Percentiles rank a stretch among this genome's conserved stretches.
These are phyloP conservation scores for Drosophila setifemur DNA, from an alignment of 1,140 invertebrate species.

Conservation along the genomic window DNA sequence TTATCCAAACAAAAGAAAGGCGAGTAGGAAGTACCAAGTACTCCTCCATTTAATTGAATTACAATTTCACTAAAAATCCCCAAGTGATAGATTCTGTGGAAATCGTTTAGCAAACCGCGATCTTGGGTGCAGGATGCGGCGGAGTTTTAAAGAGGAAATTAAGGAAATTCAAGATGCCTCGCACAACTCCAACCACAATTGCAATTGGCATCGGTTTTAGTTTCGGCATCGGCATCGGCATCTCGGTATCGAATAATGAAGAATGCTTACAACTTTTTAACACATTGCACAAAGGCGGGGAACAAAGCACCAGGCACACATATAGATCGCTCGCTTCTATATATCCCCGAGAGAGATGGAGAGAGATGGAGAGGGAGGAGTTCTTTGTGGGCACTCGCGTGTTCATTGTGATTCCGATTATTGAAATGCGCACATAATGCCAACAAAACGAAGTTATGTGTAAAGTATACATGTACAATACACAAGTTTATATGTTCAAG, in stretches of 20 bases:
- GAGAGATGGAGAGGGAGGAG: not conserved
- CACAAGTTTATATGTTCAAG: conserved; percentile 70
- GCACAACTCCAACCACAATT: conserved; percentile 16
- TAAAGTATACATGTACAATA: conserved; percentile 77
- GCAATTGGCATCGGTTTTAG: conserved; percentile 27
- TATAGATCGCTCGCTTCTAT: too few species aligned
- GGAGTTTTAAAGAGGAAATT: not conserved
- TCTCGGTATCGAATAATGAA: conserved; percentile 6
- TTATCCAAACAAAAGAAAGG: conserved; percentile 49
- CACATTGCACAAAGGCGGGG: conserved; percentile 66
- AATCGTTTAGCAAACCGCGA: conserved; percentile 2
- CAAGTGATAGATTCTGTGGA: conserved; percentile 3
- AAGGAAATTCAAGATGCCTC: conserved; percentile 62
- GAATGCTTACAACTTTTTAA: conserved; percentile 77
- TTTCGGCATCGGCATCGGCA: not conserved
- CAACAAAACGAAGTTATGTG: conserved; percentile 72
- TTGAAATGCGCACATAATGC: conserved; percentile 69
- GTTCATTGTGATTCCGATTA: conserved; percentile 64
- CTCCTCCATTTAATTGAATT: conserved; percentile 69
- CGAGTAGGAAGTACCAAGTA: conserved; percentile 49
- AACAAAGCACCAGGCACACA: conserved; percentile 49
- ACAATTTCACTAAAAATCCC: conserved; percentile 66
- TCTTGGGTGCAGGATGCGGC: conserved; percentile 61
- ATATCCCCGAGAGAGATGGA: too few species aligned
- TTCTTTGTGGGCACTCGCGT: conserved; percentile 70